Base-by-base conservation (phyloP, 2,113 vertebrate genomes). In the Phoxinus phoxinus region DNA sequence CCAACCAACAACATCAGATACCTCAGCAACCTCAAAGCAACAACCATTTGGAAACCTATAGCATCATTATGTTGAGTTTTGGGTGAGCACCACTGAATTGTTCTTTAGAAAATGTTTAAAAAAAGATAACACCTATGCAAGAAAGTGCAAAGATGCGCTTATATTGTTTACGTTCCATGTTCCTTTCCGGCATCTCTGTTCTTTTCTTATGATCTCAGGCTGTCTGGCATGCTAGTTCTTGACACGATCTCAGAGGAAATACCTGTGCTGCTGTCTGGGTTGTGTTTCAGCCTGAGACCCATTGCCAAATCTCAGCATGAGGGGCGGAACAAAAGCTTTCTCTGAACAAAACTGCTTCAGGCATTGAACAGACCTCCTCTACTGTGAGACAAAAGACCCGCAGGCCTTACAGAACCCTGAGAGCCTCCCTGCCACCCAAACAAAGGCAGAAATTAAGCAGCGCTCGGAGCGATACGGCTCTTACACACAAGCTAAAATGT, bases 361-460 rank as follows among this genome's bases (percentile, higher is more conserved):
- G 94, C 91, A 1, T 82, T 76, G 61, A 87, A 74, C 86, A 92
- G 90, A 89, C 90, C 90, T 90, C 89, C 87, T 92, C 90, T 83
- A 85, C 87, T 81, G 93, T 90, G 92, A 94, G 89, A 94, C 91
- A 92, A 92, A 93, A 92, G 92, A 91, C 93, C 94, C 88, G 89
- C 89, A 87, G 94, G 93, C 92, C 89, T 89, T 89, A 86, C 85
- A 86, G 93, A 91, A 93, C 91, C 91, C 88, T 85, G 88, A 91
- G 92, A 92, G 91, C 90, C 89, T 91, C 91, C 71, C 82, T 83
- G 61, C 90, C 71, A 82, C 89, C 83, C 92, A 94, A 95, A 94
- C 93, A 95, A 93, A 94, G 92, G 90, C 91, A 92, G 91, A 90
- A 94, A 94, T 94, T 93, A 92, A 91, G 92, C 90, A 87, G 90